Conservation (phyloP, 2,113 vertebrate genomes). For the Podarcis cretensis region DNA sequence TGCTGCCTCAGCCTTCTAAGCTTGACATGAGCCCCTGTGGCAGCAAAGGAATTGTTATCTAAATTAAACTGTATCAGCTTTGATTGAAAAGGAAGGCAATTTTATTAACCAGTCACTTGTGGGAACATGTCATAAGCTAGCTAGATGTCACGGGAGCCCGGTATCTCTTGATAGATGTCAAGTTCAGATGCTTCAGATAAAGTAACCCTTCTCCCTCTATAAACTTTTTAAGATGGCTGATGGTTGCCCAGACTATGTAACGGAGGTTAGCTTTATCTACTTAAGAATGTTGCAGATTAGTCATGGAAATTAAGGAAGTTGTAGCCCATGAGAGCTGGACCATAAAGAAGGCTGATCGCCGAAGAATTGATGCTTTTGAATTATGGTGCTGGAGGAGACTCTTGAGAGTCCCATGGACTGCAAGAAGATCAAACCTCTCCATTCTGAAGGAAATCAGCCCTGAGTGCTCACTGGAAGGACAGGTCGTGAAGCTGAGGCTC, state of each 20-base stretch:
- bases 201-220: rapidly evolving
- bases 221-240: background rate
- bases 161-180: slow-evolving; percentile 32
- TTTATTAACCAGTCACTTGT: slow-evolving; percentile 55
- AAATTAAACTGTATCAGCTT: slow-evolving; percentile 57
- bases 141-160: background rate
- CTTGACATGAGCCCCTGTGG: slow-evolving; percentile 39
- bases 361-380: too few relatives aligned
- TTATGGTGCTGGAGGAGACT: too few relatives aligned
- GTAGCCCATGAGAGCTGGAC: too few relatives aligned
- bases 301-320: too few relatives aligned
- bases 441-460: too few relatives aligned
- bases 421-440: too few relatives aligned
- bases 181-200: slow-evolving; percentile 25
- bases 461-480: too few relatives aligned
- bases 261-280: too few relatives aligned
- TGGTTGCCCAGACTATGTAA: background rate
- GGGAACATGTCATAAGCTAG: slow-evolving; percentile 25
- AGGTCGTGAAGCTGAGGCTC: too few relatives aligned
- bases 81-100: slow-evolving; percentile 58
- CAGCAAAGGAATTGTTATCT: slow-evolving; percentile 43
- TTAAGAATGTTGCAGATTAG: too few relatives aligned
- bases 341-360: too few relatives aligned
- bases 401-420: too few relatives aligned
- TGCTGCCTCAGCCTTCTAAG: slow-evolving; percentile 20